Evolutionary conservation across 2,888 invertebrate species (phyloP).

Genomic region (Polietes domitor): DNA sequence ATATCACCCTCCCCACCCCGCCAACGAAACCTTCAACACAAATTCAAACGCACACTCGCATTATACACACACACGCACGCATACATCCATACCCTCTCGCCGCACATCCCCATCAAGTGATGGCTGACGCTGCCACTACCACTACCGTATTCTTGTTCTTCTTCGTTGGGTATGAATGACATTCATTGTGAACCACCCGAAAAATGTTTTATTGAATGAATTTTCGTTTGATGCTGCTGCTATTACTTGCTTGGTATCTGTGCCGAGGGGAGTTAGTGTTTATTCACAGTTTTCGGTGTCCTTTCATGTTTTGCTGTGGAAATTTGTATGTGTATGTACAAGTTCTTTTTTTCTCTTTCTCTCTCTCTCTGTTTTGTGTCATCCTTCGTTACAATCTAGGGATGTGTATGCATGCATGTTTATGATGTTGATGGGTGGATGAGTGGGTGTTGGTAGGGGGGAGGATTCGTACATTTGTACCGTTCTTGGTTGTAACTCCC

Average conservation of each 20-base stretch:
- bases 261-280: not conserved
- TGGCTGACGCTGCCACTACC: too few relatives aligned
- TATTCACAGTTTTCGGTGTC: not conserved
- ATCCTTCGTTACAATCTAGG: not conserved
- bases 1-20: too few relatives aligned
- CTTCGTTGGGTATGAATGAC: not conserved
- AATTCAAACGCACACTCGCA: too few relatives aligned
- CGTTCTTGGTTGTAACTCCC: not conserved
- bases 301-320: not conserved
- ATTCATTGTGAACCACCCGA: not conserved
- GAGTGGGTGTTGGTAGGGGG: not conserved
- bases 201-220: slow-evolving; percentile 10
- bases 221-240: slow-evolving; percentile 28
- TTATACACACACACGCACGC: too few relatives aligned
- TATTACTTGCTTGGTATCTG: not conserved
- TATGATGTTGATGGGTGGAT: not conserved
- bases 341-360: not conserved
- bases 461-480: not conserved
- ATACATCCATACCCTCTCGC: too few relatives aligned
- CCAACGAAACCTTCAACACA: too few relatives aligned
- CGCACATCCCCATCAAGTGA: too few relatives aligned
- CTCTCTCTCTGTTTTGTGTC: not conserved
- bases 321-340: not conserved
- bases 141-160: not conserved
- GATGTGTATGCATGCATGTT: not conserved